A percentile compares a stretch with the other conserved stretches of the same genome.
These are phyloP conservation scores for Natator depressus DNA, from an alignment of 2,113 vertebrate genomes.

Conservation along the genomic window DNA sequence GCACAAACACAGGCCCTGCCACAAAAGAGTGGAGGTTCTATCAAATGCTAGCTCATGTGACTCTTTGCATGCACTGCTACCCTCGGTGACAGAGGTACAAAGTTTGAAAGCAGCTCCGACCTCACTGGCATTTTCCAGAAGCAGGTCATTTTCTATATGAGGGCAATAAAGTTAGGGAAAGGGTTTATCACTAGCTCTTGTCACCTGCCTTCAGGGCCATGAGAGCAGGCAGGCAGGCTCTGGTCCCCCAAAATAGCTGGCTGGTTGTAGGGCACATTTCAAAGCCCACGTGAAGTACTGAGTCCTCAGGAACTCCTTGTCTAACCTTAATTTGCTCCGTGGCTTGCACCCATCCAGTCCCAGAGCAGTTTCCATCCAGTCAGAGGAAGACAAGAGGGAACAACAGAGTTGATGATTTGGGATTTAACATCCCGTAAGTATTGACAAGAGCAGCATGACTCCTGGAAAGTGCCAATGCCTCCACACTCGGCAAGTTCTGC, in stretches of 20 bases:
- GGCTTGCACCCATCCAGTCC: not conserved
- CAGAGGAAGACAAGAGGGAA: not conserved
- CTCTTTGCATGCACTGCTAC: too few species aligned
- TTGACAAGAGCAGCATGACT: not conserved
- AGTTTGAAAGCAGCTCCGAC: not conserved
- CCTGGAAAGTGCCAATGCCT: not conserved
- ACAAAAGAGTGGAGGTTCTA: too few species aligned
- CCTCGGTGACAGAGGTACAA: not conserved
- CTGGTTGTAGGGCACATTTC: not conserved
- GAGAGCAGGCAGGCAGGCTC: not conserved
- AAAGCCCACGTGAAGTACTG: too few species aligned
- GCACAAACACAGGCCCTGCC: too few species aligned
- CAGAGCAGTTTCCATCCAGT: too few species aligned
- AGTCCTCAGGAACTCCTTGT: too few species aligned
- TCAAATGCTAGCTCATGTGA: too few species aligned
- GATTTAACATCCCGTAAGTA: not conserved
- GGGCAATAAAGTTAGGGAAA: not conserved
- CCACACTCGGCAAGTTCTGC: not conserved
- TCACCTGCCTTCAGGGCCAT: not conserved
- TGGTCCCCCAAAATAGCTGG: not conserved
- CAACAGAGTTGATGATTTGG: not conserved
- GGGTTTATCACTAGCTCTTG: not conserved
- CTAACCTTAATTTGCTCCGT: not conserved
- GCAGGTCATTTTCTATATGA: not conserved
- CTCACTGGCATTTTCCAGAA: not conserved